Conservation (phyloP, 1,140 invertebrate species). For the Aphelinus certus region DNA sequence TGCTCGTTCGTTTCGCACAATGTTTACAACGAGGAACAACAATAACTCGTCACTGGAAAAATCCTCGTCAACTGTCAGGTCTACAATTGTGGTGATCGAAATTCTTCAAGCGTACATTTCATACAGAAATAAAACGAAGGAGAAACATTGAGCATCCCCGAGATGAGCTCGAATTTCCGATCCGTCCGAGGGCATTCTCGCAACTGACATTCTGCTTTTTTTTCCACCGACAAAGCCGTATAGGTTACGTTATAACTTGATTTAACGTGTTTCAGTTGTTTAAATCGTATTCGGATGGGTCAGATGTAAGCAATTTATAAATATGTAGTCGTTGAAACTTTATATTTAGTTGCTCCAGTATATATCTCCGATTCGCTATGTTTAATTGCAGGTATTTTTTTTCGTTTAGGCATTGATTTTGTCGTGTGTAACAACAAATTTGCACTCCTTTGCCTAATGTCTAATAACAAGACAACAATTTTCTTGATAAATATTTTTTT, state of each 20-base stretch:
- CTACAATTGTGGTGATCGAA: too few relatives aligned
- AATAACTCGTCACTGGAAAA: too few relatives aligned
- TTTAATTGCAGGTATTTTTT: constrained; percentile 50
- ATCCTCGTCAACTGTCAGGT: too few relatives aligned
- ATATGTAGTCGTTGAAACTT: constrained; percentile 49
- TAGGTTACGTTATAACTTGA: constrained; percentile 45
- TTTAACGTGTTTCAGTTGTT: constrained; percentile 63
- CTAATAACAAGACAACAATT: too few relatives aligned
- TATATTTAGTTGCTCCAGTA: constrained; percentile 48
- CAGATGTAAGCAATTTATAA: constrained; percentile 64
- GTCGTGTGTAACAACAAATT: constrained; percentile 40
- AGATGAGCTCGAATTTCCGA: too few relatives aligned
- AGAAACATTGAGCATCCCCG: too few relatives aligned
- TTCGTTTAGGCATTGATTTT: constrained; percentile 41
- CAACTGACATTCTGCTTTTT: constrained; percentile 11
- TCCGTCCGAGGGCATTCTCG: too few relatives aligned
- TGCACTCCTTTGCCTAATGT: constrained; percentile 20
- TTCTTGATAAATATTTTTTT: too few relatives aligned
- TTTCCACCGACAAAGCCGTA: constrained; percentile 13
- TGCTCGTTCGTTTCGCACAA: too few relatives aligned
- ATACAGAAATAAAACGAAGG: too few relatives aligned
- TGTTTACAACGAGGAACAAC: too few relatives aligned
- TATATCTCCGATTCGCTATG: constrained; percentile 44
- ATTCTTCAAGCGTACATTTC: too few relatives aligned
- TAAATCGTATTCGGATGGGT: constrained; percentile 65